Base-by-base conservation (phyloP, 2,797 vertebrate genomes). In the Thamnophis elegans region DNA sequence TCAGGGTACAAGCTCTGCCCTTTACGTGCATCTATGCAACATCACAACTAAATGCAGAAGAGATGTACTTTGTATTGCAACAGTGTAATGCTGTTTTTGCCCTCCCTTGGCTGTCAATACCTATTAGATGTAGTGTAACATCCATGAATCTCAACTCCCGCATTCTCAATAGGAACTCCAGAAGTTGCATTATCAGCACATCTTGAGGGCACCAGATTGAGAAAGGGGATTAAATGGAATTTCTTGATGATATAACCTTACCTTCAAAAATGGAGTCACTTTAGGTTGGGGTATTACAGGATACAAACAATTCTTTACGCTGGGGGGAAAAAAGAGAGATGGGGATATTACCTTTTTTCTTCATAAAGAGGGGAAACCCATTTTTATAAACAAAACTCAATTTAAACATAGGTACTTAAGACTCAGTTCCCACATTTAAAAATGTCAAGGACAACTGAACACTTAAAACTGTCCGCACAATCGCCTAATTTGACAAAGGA, bases 281-380 rank as follows among this genome's bases (percentile, higher is more conserved):
- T 95, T 95, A 94, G 98, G 98, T 91, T 96, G 96, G 26, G 98
- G 98, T 92, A 98, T 97, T 88, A 96, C 92, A 85, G 97, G 97
- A 56, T 95, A 97, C 90, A 97, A 98, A 0, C 89, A 96, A 6
- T 97, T 96, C 55, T 96, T 97, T 86, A 98, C 47, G 95, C 98
- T 98, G 68, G 26, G 11, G 1, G 47, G 90, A 95, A 91, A 87
- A 51, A 12, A 93, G 0, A 78, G 32, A 28, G 26, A 92, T 89
- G 94, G n/a, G 54, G 58, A 4, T 65, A 25, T 36, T 20, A 88
- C 0, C 0, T 18, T 56, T 90, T 58, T 93, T 2, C 88, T 89
- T 25, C 6, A 12, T 25, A 53, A 53, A 58, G 8, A 25, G 28
- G 25, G 18, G 8, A 1, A 58, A 28, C 58, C 3, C 4, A 18